Conservation (phyloP, 2,113 vertebrate species). For the Caretta caretta region DNA sequence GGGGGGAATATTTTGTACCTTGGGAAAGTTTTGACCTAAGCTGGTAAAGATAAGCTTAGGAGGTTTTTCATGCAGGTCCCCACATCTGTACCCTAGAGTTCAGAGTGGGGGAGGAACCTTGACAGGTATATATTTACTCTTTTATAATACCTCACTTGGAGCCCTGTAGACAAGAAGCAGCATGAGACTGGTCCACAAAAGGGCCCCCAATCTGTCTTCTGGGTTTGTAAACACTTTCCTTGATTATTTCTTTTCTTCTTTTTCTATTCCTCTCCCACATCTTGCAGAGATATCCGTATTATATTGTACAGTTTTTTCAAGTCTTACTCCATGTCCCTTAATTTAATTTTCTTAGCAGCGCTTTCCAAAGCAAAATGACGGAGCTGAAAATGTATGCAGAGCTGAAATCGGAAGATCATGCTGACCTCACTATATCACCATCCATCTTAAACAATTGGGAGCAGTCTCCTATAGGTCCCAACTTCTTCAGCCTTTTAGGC, state of each 20-base stretch:
- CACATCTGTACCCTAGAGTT: too few relatives aligned
- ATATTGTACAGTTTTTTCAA: background rate
- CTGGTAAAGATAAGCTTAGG: too few relatives aligned
- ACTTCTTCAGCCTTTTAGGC: background rate
- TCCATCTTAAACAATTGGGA: background rate
- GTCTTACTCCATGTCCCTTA: background rate
- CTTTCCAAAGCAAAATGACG: background rate
- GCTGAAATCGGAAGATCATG: background rate
- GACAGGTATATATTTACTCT: background rate
- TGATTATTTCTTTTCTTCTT: background rate
- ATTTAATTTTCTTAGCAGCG: background rate
- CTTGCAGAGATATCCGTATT: background rate
- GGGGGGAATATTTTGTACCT: too few relatives aligned
- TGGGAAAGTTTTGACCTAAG: too few relatives aligned
- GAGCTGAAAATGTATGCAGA: background rate
- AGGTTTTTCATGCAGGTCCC: too few relatives aligned
- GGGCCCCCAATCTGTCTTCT: background rate
- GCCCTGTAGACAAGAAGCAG: background rate
- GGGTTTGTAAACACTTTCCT: background rate
- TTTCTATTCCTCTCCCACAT: background rate
- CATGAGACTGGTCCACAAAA: background rate
- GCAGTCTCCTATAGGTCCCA: background rate
- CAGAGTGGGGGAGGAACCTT: too few relatives aligned
- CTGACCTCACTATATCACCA: background rate
- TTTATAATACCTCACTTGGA: background rate